Base-by-base conservation (phyloP, 2,113 vertebrate genomes). In the Podiceps cristatus region DNA sequence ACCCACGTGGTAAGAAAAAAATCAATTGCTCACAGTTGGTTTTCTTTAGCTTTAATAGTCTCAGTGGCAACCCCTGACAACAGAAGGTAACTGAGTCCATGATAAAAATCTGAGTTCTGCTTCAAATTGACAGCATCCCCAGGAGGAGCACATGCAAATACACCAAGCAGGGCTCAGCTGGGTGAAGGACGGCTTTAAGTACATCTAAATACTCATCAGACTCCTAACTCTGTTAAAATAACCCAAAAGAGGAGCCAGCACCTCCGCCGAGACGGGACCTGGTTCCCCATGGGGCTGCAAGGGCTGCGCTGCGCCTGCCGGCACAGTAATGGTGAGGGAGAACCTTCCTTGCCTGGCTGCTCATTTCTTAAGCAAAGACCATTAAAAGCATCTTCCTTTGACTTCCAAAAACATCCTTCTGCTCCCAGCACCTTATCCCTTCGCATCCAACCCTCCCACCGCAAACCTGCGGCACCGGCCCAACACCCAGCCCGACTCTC, bases 21-120 rank as follows among this genome's bases (percentile, higher is more conserved):
- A 1, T 27, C 23, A 20, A 7, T 12, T 18, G 10, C 35, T 81
- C 22, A 4, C 0, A 0, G 72, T 3, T 1, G 52, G 44, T 76
- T 74, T 93, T 55, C 71, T 59, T 74, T 18, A 89, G 18, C 76
- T 87, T 3, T 6, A 45, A 60, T 0, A 2, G 23, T 10, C 62
- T 52, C 62, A 42, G 49, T 5, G 24, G 63, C 79, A 84, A 49
- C 2, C 22, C 6, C 40, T 55, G 60, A 9, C 7, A 68, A 52
- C 20, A 49, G 13, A 40, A 72, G 9, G 33, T 22, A 68, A 64
- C 40, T 6, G 11, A 40, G n/a, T 8, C 29, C 37, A 18, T 0
- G 6, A 45, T 17, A 53, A 5, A 62, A 50, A 35, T 0, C 14
- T 2, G 28, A 73, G 69, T 35, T 75, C 13, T 69, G 72, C n/a